phyloP scores from a whole-genome alignment of 1,140 invertebrate genomes.

The Eriosoma lanigerum region DNA sequence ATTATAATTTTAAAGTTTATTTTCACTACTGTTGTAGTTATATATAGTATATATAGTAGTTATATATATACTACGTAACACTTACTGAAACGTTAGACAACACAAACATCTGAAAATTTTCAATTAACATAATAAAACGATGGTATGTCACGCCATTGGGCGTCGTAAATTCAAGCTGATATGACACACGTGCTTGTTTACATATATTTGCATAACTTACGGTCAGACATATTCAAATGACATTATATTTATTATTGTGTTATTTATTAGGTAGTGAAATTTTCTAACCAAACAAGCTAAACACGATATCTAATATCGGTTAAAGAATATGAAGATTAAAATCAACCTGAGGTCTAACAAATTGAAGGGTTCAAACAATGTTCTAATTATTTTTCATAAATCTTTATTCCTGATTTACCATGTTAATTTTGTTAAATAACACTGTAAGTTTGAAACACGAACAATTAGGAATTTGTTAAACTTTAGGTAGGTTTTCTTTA shows the following conservation, averaged over 20 bases:
- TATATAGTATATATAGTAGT: too few relatives aligned
- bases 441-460: not conserved
- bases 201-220: conserved; percentile 21
- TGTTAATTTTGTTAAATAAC: not conserved
- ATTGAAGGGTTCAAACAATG: not conserved
- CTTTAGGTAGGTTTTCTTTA: too few relatives aligned
- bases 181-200: not conserved
- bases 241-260: not conserved
- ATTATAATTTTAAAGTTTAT: too few relatives aligned
- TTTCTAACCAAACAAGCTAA: not conserved
- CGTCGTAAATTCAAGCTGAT: not conserved
- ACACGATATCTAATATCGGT: not conserved
- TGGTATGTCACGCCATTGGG: not conserved
- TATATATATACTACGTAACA: too few relatives aligned
- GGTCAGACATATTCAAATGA: not conserved
- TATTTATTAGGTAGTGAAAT: not conserved
- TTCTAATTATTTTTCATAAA: not conserved
- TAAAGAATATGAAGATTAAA: not conserved
- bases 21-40: too few relatives aligned
- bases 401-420: not conserved
- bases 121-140: not conserved
- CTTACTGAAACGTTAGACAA: too few relatives aligned
- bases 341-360: not conserved
- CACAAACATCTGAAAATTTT: not conserved
- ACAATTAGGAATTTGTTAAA: not conserved